A percentile compares a stretch with the other conserved stretches of the same genome.
Evolutionary conservation across 2,797 vertebrate genomes (phyloP).

Genomic region (Dallia pectoralis): DNA sequence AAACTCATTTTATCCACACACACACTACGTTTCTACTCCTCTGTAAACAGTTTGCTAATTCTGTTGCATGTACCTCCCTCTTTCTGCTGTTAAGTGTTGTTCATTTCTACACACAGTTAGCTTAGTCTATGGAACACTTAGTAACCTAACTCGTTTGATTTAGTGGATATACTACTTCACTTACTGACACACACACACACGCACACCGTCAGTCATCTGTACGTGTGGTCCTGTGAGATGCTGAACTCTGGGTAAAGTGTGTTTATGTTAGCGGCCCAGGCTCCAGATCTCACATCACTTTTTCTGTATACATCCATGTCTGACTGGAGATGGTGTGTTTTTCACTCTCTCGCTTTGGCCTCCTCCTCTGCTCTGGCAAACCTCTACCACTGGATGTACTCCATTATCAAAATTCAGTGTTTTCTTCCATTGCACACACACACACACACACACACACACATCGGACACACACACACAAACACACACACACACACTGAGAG

Average conservation of each 20-base stretch:
- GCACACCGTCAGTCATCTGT: neutral
- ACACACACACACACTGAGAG: neutral
- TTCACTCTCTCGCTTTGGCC: neutral
- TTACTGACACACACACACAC: neutral
- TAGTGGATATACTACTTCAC: neutral
- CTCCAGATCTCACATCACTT: neutral
- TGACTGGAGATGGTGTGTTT: neutral
- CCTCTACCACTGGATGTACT: conserved; percentile 43
- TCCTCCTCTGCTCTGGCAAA: conserved; percentile 22
- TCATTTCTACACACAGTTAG: neutral
- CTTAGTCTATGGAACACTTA: neutral
- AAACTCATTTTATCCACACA: no score
- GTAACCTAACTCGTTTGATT: neutral
- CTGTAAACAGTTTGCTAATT: neutral
- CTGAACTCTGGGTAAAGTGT: neutral
- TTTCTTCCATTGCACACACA: conserved; percentile 4
- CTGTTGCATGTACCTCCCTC: neutral
- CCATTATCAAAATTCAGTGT: conserved; percentile 53
- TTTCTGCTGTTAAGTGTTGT: neutral
- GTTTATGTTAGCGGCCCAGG: neutral
- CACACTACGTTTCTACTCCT: neutral
- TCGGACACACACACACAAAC: no score
- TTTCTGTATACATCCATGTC: neutral
- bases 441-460: no score
- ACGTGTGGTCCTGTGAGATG: neutral